Conservation (phyloP, 2,797 vertebrate genomes). For the Nannoperca obscura region DNA sequence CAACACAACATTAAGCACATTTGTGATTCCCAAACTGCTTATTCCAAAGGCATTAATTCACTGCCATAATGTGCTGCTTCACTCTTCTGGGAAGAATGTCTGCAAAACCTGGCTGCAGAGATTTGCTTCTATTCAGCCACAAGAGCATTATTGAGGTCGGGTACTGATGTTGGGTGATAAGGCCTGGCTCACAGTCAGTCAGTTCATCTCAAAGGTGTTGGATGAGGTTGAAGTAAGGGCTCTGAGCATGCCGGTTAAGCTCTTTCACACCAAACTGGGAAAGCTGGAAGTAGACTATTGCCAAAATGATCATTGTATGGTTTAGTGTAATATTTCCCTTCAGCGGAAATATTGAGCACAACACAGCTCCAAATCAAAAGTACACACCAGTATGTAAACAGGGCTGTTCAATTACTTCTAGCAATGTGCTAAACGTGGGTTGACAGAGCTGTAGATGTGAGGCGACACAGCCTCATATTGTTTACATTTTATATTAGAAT, state of each 20-base stretch:
- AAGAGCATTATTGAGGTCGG: background rate
- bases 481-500: background rate
- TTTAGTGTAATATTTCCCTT: no score
- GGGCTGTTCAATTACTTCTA: background rate
- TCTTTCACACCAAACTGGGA: background rate
- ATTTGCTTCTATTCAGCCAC: background rate
- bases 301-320: background rate
- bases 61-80: background rate
- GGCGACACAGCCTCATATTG: background rate
- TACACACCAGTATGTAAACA: background rate
- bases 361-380: background rate
- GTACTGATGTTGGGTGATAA: background rate
- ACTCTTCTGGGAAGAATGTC: background rate
- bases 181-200: background rate
- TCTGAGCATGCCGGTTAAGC: background rate
- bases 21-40: background rate
- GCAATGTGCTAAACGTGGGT: background rate
- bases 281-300: rapidly evolving
- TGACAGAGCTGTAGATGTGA: no score
- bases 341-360: background rate
- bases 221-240: background rate
- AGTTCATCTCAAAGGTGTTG: constrained; percentile 2
- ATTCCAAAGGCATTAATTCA: background rate
- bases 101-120: background rate
- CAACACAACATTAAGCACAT: background rate